Evolutionary conservation across 2,797 vertebrate species (phyloP).

Genomic region (Diceros bicornis): DNA sequence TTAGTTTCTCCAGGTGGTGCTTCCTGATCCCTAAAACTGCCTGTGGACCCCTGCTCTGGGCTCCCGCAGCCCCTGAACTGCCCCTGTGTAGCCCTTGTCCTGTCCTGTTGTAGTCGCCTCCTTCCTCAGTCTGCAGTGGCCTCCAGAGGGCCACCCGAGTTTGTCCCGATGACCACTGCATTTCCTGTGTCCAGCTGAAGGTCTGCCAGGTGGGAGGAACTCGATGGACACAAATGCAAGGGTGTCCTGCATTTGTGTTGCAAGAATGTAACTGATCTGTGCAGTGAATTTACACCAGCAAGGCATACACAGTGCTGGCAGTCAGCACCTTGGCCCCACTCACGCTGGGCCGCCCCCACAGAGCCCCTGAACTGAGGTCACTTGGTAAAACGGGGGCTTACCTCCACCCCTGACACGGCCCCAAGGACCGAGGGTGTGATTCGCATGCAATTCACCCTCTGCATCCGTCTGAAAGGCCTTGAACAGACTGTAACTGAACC

Average conservation of each 20-base stretch:
- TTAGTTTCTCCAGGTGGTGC: no score
- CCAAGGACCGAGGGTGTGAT: no score
- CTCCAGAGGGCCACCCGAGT: accelerated
- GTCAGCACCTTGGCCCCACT: accelerated
- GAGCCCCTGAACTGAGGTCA: accelerated
- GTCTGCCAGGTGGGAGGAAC: not conserved
- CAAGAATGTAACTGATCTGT: accelerated
- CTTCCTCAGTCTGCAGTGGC: not conserved
- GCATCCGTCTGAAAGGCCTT: accelerated
- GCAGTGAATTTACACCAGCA: no score
- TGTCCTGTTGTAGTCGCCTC: not conserved
- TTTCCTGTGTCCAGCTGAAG: no score
- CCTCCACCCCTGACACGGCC: no score
- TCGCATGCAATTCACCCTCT: accelerated
- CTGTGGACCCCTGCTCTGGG: accelerated
- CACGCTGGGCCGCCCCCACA: accelerated
- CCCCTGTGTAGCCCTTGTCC: accelerated
- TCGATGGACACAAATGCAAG: accelerated
- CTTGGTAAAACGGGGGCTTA: accelerated
- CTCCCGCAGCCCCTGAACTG: accelerated
- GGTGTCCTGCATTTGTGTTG: no score
- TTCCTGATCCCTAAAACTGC: not conserved
- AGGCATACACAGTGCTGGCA: accelerated
- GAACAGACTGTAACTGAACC: not conserved
- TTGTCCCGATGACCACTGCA: accelerated